Evolutionary conservation across 1,140 invertebrate genomes (phyloP).

Genomic region (Homarus americanus): DNA sequence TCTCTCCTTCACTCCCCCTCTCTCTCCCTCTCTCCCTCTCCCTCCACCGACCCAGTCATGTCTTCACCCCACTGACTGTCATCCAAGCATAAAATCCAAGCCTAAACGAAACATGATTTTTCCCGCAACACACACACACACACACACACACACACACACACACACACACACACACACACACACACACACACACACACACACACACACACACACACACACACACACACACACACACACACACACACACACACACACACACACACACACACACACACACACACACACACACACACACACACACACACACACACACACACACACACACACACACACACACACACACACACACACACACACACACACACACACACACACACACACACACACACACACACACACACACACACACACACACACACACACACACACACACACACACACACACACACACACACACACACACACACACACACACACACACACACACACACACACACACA

Average conservation of each 20-base stretch:
- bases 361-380: neutral
- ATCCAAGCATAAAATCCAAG: too few species aligned
- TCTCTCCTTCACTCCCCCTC: too few species aligned
- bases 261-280: neutral
- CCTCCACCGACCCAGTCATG: too few species aligned
- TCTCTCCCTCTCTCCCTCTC: too few species aligned
- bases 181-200: neutral
- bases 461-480: too few species aligned
- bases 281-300: neutral
- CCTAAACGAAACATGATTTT: too few species aligned
- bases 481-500: too few species aligned
- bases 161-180: neutral
- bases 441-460: too few species aligned
- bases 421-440: too few species aligned
- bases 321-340: neutral
- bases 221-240: neutral
- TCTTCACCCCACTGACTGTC: too few species aligned
- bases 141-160: neutral
- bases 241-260: neutral
- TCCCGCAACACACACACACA: slow-evolving; percentile 3
- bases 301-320: neutral
- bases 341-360: neutral
- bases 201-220: neutral
- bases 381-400: too few species aligned
- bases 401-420: too few species aligned